These are phyloP conservation scores for Leucoma salicis DNA, from an alignment of 2,888 invertebrate genomes.

Conservation along the genomic window DNA sequence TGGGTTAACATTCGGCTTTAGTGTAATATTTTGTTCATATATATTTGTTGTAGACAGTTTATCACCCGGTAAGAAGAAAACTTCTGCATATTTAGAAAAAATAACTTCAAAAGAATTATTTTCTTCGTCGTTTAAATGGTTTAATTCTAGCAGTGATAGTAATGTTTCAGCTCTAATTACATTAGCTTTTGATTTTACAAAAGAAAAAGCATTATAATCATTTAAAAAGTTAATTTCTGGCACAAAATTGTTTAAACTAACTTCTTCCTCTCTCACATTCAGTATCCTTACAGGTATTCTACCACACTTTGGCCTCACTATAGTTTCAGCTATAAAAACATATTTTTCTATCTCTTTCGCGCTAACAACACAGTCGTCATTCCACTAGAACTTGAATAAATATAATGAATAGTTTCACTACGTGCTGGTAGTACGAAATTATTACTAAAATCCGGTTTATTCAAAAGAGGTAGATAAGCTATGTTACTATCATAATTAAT, in stretches of 20 bases:
- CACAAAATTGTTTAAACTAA: neutral
- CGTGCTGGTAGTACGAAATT: too few relatives aligned
- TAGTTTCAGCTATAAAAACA: conserved; percentile 6
- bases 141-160: neutral
- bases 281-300: conserved; percentile 12
- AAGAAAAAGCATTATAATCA: conserved; percentile 1
- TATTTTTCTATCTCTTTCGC: conserved; percentile 3
- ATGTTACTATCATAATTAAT: too few relatives aligned
- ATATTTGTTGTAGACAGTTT: conserved; percentile 7
- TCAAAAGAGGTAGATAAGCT: too few relatives aligned
- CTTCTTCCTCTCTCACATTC: conserved; percentile 13
- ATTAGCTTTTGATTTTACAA: neutral
- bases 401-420: too few relatives aligned
- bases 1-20: neutral
- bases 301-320: conserved; percentile 5
- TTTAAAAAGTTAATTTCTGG: neutral
- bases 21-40: neutral
- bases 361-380: conserved; percentile 7
- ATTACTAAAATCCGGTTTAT: too few relatives aligned
- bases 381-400: too few relatives aligned
- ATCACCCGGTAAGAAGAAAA: conserved; percentile 17
- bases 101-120: neutral
- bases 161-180: neutral
- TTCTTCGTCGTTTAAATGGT: neutral
- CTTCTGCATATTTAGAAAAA: conserved; percentile 17